phyloP scores from a whole-genome alignment of 2,797 vertebrate genomes.

The Kryptolebias ocellatus region DNA sequence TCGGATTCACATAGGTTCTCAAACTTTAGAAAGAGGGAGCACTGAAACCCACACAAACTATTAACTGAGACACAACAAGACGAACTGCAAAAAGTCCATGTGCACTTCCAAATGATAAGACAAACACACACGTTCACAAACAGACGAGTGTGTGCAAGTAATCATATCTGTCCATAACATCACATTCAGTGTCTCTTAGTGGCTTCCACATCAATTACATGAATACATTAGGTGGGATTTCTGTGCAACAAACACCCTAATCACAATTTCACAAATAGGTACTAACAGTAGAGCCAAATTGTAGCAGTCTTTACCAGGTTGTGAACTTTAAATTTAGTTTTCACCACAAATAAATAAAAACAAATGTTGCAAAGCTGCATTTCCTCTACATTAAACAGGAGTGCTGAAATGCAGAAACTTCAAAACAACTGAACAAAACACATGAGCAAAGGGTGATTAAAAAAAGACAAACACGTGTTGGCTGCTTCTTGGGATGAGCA shows the following conservation, averaged over 20 bases:
- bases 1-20: background rate
- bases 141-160: conserved; percentile 7
- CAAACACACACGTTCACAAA: conserved; percentile 4
- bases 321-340: conserved; percentile 48
- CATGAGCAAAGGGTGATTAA: background rate
- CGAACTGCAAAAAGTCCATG: conserved; percentile 10
- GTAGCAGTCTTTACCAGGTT: conserved; percentile 1
- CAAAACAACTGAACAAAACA: background rate
- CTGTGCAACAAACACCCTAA: background rate
- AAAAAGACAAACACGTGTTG: conserved; percentile 41
- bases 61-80: conserved; percentile 13
- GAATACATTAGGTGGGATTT: background rate
- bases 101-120: conserved; percentile 11
- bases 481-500: background rate
- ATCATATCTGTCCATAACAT: background rate
- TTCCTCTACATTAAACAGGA: background rate
- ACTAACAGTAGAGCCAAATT: background rate
- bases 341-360: background rate
- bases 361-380: background rate
- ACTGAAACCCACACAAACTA: background rate
- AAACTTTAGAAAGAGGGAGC: background rate
- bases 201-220: background rate
- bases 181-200: background rate
- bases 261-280: background rate
- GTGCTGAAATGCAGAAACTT: background rate